Evolutionary conservation across 1,140 invertebrate genomes (phyloP).

Genomic region (Sarcophaga bullata): DNA sequence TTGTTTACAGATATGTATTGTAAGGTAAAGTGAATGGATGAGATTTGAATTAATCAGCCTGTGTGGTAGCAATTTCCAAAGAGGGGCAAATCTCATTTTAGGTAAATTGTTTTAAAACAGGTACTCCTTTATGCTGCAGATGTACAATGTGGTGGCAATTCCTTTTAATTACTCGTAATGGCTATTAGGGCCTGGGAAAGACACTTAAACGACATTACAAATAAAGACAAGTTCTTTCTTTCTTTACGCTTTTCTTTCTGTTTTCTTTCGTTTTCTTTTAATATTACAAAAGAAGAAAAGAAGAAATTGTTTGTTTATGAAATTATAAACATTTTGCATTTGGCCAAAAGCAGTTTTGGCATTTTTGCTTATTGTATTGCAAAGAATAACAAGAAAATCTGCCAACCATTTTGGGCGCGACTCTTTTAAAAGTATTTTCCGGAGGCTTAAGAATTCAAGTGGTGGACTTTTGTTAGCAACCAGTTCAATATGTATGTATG

Average conservation of each 20-base stretch:
- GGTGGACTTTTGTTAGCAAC: slow-evolving; percentile 27
- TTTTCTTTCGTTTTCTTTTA: no score
- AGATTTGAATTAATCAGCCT: slow-evolving; percentile 28
- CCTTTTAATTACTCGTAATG: background rate
- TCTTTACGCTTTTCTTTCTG: no score
- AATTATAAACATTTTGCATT: slow-evolving; percentile 39
- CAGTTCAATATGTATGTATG: background rate
- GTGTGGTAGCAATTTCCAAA: slow-evolving; percentile 17
- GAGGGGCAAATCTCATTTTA: slow-evolving; percentile 37
- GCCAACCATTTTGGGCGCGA: slow-evolving; percentile 31
- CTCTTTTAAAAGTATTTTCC: slow-evolving; percentile 38
- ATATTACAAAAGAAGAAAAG: background rate
- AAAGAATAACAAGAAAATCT: background rate
- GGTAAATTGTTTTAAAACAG: slow-evolving; percentile 38
- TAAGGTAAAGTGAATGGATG: background rate
- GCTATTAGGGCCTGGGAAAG: background rate
- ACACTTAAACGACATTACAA: background rate
- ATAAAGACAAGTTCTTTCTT: background rate
- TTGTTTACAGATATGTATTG: no score
- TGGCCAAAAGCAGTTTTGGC: background rate
- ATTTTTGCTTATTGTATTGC: background rate
- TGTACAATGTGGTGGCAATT: no score
- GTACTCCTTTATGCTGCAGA: slow-evolving; percentile 16
- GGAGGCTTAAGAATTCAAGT: slow-evolving; percentile 34
- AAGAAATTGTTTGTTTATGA: slow-evolving; percentile 28